These are phyloP conservation scores for Tricholaema leucomelas DNA, from an alignment of 2,113 vertebrate species.

Conservation along the genomic window DNA sequence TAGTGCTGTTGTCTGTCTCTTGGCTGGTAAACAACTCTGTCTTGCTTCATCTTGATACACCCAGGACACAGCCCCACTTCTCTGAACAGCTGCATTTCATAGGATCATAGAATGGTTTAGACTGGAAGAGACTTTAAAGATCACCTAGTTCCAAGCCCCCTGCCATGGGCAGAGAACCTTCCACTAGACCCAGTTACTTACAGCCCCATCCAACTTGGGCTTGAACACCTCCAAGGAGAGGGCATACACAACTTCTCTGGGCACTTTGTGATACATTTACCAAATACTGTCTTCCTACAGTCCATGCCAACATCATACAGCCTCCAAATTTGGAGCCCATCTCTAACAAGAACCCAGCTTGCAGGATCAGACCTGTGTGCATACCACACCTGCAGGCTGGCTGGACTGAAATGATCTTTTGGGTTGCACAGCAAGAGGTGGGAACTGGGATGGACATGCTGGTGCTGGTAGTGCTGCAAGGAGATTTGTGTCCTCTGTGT, in stretches of 20 bases:
- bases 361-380: background rate
- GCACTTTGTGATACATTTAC: background rate
- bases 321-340: background rate
- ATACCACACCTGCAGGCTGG: background rate
- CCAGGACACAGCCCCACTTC: background rate
- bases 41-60: background rate
- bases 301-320: background rate
- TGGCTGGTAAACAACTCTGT: background rate
- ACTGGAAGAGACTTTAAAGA: background rate
- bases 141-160: background rate
- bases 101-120: background rate
- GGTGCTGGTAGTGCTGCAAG: background rate
- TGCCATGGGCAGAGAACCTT: background rate
- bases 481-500: background rate
- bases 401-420: background rate
- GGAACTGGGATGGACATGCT: background rate
- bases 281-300: background rate
- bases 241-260: background rate
- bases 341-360: background rate
- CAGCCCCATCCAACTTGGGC: background rate
- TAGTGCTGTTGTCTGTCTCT: background rate
- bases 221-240: background rate
- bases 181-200: background rate
- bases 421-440: fast-evolving
- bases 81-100: background rate